Base-by-base conservation (phyloP, 2,888 invertebrate genomes). In the Philhelius pedissequus region DNA sequence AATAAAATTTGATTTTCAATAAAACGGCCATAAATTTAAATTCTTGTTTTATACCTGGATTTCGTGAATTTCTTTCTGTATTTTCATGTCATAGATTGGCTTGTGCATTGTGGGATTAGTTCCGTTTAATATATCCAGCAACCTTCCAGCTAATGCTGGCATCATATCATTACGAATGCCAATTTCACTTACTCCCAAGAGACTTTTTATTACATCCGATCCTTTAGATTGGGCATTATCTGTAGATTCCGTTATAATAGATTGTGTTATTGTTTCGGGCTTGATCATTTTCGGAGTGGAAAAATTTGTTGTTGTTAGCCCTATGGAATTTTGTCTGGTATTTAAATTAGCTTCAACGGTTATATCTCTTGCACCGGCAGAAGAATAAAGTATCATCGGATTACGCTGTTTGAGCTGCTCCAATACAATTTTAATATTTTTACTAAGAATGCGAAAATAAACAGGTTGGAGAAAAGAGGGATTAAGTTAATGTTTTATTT, bases 61-160 rank as follows among this genome's bases (percentile, higher is more conserved):
- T 3, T 86, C 58, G 2, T 88, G 88, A 50, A 90, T 87, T 54
- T 89, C 87, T 52, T 88, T 89, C 73, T 90, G 89, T 7, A 90
- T 78, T 22, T 88, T 87, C 76, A 87, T 87, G 74, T 89, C 88
- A 30, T 89, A 88, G 0, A 87, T 86, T 0, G 88, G 88, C 43
- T 88, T 88, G 27, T 89, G 88, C 0, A 86, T 77, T 0, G 88
- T 86, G 4, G 86, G 62, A 58, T 87, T 87, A 0, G 69, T 43
- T 4, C 81, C 86, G 22, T 86, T 87, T 30, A 90, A 74, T 1
- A 88, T 78, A 8, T 89, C 87, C 18, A 89, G 78, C 22, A 88
- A 54, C 20, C 87, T 87, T 0, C 87, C 78, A 9, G 88, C 88
- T 78, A 88, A 86, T 56, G 87, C 78, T 18, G 88, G 87, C 86